Percentiles rank a stretch among this genome's conserved stretches.
Evolutionary conservation across 1,140 invertebrate genomes (phyloP).

Genomic region (Drosophila miranda): DNA sequence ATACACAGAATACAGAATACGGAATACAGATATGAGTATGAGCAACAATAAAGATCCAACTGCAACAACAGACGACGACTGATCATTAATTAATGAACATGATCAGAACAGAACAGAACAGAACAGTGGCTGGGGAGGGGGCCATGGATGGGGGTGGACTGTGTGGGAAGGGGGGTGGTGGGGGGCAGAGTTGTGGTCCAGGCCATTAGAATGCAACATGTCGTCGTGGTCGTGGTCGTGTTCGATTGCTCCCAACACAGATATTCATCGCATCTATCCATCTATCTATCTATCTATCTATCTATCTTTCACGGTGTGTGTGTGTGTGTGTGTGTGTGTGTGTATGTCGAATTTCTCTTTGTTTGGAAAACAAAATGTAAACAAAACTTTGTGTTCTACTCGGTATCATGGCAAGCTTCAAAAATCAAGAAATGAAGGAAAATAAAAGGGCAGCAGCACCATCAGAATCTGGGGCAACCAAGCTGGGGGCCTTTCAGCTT

Average conservation of each 20-base stretch:
- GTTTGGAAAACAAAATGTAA: constrained; percentile 81
- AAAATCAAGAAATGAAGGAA: constrained; percentile 29
- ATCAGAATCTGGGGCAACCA: constrained; percentile 74
- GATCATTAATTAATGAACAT: constrained; percentile 80
- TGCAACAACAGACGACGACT: constrained; percentile 59
- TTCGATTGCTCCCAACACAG: constrained; percentile 58
- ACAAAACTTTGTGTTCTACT: constrained; percentile 68
- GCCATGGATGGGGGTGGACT: constrained; percentile 14
- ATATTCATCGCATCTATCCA: constrained; percentile 43
- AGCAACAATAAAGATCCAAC: constrained; percentile 66
- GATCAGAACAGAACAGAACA: constrained; percentile 42
- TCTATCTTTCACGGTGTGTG: constrained; percentile 15
- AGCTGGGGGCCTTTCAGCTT: constrained; percentile 71
- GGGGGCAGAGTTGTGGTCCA: constrained; percentile 59
- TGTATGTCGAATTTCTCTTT: constrained; percentile 62
- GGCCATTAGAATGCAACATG: constrained; percentile 76
- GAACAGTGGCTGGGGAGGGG: constrained; percentile 31
- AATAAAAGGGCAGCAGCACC: constrained; percentile 47
- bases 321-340: constrained; percentile 42
- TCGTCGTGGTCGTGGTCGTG: constrained; percentile 58
- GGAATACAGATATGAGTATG: background rate
- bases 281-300: background rate
- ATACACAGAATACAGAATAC: background rate
- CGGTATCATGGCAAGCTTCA: constrained; percentile 52
- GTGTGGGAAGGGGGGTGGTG: background rate